Percentiles rank a stretch among this genome's conserved stretches.
phyloP scores from a whole-genome alignment of 2,113 vertebrate genomes.

The Acrocephalus kingi region DNA sequence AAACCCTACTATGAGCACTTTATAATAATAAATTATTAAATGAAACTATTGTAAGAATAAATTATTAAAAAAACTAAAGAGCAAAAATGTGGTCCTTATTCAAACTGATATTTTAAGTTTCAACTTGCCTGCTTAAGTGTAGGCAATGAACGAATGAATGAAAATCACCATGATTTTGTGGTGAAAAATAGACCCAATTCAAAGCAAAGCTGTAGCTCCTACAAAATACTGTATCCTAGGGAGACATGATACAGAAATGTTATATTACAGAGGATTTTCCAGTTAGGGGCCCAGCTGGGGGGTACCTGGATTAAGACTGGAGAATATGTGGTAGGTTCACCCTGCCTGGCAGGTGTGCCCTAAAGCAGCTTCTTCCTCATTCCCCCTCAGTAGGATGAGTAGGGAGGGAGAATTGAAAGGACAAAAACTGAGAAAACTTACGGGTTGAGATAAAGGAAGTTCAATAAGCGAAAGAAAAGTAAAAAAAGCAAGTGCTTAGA shows the following conservation, averaged over 20 bases:
- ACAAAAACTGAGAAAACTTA: not conserved
- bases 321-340: not conserved
- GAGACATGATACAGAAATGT: not conserved
- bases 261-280: not conserved
- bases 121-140: not conserved
- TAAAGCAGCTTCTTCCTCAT: not conserved
- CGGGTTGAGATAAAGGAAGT: not conserved
- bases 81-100: not conserved
- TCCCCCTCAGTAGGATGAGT: not conserved
- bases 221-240: not conserved
- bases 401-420: not conserved
- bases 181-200: not conserved
- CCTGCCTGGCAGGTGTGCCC: not conserved
- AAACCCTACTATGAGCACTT: not conserved
- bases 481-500: fast-evolving
- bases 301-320: not conserved
- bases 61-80: not conserved
- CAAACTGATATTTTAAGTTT: not conserved
- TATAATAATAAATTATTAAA: not conserved
- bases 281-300: fast-evolving
- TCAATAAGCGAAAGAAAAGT: not conserved
- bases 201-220: not conserved
- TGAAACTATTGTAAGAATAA: not conserved
- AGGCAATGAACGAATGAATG: not conserved
- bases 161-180: not conserved